Conservation (phyloP, 2,113 vertebrate species). For the Prunella fulvescens region DNA sequence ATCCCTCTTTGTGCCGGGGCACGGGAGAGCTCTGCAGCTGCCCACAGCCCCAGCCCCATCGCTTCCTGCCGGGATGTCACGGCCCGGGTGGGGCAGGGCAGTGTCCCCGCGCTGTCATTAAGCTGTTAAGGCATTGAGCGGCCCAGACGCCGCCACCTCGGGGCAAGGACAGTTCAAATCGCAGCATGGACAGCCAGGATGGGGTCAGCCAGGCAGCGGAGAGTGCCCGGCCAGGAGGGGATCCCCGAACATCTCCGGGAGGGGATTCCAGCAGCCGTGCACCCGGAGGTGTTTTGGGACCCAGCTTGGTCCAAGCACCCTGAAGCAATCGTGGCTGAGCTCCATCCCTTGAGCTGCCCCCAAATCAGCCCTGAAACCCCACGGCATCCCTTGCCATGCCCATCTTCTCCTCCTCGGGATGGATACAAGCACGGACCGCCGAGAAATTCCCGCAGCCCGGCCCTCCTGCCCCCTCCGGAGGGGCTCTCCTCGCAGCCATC, state of each 20-base stretch:
- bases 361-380: neutral
- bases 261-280: neutral
- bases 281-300: accelerated
- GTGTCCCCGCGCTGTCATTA: slow-evolving; percentile 49
- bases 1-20: neutral
- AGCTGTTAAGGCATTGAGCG: slow-evolving; percentile 72
- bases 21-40: neutral
- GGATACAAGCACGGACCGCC: slow-evolving; percentile 66
- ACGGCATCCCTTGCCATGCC: neutral
- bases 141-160: slow-evolving; percentile 9
- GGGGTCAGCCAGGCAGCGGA: neutral
- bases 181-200: neutral
- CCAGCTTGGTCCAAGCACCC: neutral
- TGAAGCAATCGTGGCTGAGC: accelerated
- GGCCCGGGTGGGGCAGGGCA: neutral
- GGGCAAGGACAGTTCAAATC: slow-evolving; percentile 79
- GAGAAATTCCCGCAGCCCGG: slow-evolving; percentile 72
- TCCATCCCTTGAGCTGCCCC: neutral
- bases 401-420: slow-evolving; percentile 26
- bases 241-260: neutral
- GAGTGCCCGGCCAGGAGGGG: accelerated
- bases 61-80: neutral
- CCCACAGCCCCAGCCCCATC: neutral
- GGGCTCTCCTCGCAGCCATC: slow-evolving; percentile 80
- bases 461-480: slow-evolving; percentile 78